A percentile compares a stretch with the other conserved stretches of the same genome.
These are phyloP conservation scores for Ia io DNA, from an alignment of 2,113 vertebrate species.

Conservation along the genomic window DNA sequence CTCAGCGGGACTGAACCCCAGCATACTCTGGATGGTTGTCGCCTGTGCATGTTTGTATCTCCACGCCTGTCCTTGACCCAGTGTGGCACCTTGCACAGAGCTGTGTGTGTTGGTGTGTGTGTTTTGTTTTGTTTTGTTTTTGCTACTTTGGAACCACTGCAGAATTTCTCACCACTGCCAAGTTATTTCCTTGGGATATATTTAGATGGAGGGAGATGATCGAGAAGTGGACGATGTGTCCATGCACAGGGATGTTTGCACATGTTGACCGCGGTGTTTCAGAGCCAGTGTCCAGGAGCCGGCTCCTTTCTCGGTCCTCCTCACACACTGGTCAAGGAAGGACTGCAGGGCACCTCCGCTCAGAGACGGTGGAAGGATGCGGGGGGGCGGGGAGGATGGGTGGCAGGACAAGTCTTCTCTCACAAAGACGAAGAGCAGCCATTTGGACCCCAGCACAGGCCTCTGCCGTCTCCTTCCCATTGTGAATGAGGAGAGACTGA, in stretches of 20 bases:
- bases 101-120: background rate
- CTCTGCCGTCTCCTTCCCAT: background rate
- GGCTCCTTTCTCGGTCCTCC: slow-evolving; percentile 72
- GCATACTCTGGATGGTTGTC: background rate
- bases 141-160: slow-evolving; percentile 67
- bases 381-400: background rate
- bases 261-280: slow-evolving; percentile 77
- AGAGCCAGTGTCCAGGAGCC: slow-evolving; percentile 77
- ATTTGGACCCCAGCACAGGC: background rate
- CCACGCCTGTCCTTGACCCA: background rate
- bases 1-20: background rate
- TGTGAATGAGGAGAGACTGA: background rate
- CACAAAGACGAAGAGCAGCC: background rate
- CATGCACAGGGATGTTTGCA: slow-evolving; percentile 84
- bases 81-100: background rate
- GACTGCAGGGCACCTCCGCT: slow-evolving; percentile 62
- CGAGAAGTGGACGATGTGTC: slow-evolving; percentile 68
- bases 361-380: background rate
- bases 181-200: slow-evolving; percentile 83
- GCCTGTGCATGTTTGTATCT: background rate
- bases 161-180: slow-evolving; percentile 81
- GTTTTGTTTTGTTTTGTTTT: background rate
- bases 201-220: slow-evolving; percentile 84
- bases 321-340: slow-evolving; percentile 77
- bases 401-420: background rate